Evolutionary conservation across 2,113 vertebrate species (phyloP).

Genomic region (Elgaria multicarinata): DNA sequence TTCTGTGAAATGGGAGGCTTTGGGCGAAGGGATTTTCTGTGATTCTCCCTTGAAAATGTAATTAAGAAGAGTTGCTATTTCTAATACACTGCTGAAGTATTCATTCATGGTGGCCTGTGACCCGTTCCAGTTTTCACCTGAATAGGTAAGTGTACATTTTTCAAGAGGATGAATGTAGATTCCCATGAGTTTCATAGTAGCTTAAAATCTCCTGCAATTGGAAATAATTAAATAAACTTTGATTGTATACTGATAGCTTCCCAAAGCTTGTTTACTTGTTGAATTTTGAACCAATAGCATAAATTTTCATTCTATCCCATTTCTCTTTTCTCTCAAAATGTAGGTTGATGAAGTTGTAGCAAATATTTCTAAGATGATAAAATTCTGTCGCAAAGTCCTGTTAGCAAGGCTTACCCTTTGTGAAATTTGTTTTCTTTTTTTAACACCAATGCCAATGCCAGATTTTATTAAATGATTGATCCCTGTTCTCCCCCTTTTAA

Average conservation of each 20-base stretch:
- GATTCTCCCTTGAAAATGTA: constrained; percentile 74
- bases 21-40: constrained; percentile 66
- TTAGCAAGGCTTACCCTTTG: background rate
- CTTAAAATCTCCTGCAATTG: constrained; percentile 46
- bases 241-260: constrained; percentile 57
- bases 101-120: constrained; percentile 72
- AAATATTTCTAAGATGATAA: constrained; percentile 37
- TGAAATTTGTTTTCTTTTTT: constrained; percentile 37
- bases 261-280: constrained; percentile 72
- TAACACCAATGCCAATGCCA: constrained; percentile 12
- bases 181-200: constrained; percentile 36
- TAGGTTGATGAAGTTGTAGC: constrained; percentile 44
- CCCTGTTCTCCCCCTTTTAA: background rate
- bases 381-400: background rate
- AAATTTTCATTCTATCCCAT: constrained; percentile 48
- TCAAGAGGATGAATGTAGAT: constrained; percentile 35
- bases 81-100: constrained; percentile 69
- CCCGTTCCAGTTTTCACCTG: constrained; percentile 71
- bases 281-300: constrained; percentile 54
- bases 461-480: background rate
- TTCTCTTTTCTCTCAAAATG: constrained; percentile 36
- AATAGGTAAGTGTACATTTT: constrained; percentile 78
- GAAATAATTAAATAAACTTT: constrained; percentile 71
- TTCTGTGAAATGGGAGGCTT: constrained; percentile 75
- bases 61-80: constrained; percentile 69